Percentiles rank a stretch among this genome's conserved stretches.
These are phyloP conservation scores for Chirona hameri DNA, from an alignment of 2,888 invertebrate genomes.

Conservation along the genomic window DNA sequence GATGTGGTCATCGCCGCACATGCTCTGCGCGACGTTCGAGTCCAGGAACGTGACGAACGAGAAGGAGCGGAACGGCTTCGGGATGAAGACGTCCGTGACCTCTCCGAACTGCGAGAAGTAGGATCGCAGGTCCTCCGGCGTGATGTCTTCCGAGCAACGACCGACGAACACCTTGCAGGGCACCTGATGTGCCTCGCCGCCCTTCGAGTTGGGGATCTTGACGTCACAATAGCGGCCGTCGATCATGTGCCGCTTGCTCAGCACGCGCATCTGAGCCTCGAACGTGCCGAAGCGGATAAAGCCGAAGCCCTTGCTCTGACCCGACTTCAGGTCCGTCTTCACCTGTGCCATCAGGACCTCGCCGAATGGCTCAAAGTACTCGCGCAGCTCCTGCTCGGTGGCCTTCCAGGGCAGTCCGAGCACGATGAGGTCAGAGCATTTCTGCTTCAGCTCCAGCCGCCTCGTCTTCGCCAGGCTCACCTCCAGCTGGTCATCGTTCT, in stretches of 20 bases:
- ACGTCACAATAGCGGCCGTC: conserved; percentile 99
- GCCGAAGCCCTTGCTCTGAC: too few relatives aligned
- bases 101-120: conserved; percentile 89
- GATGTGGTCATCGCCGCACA: conserved; percentile 91
- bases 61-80: conserved; percentile 87
- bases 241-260: conserved; percentile 92
- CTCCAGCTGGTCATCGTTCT: conserved; percentile 91
- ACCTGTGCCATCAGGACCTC: conserved; percentile 82
- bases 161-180: conserved; percentile 94
- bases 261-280: conserved; percentile 90
- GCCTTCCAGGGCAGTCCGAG: too few relatives aligned
- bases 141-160: conserved; percentile 87
- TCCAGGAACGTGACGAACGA: conserved; percentile 92
- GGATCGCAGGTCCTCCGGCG: conserved; percentile 80
- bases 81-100: conserved; percentile 93
- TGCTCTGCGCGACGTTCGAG: conserved; percentile 81
- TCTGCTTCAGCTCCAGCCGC: too few relatives aligned
- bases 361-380: too few relatives aligned
- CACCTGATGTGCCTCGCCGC: conserved; percentile 66
- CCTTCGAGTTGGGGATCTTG: conserved; percentile 83
- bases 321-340: conserved; percentile 85
- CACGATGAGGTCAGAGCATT: too few relatives aligned
- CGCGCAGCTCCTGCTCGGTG: too few relatives aligned
- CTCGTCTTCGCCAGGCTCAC: conserved; percentile 93
- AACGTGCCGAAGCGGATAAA: too few relatives aligned